Conservation (phyloP, 2,113 vertebrate genomes). For the Suricata suricatta region DNA sequence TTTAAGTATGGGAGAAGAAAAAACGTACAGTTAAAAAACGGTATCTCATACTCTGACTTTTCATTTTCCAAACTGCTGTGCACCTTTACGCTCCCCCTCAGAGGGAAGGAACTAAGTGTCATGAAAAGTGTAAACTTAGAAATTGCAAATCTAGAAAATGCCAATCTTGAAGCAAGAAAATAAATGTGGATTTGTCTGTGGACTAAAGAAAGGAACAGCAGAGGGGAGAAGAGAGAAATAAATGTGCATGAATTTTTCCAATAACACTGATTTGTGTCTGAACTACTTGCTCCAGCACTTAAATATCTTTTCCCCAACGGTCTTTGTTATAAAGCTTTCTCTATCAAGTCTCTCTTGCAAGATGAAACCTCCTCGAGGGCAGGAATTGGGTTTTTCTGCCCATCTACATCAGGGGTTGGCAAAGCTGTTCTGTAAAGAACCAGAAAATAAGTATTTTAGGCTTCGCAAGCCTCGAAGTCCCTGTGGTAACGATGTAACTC, state of each 20-base stretch:
- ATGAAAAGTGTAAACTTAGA: slow-evolving; percentile 37
- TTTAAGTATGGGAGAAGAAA: not conserved
- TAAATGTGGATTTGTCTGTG: not conserved
- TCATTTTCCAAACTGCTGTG: slow-evolving; percentile 25
- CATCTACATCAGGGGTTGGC: not conserved
- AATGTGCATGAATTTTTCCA: not conserved
- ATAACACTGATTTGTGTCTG: not conserved
- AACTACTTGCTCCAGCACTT: not conserved
- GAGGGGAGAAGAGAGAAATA: slow-evolving; percentile 6
- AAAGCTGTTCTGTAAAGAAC: not conserved
- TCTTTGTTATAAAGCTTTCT: not conserved
- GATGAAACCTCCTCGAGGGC: not conserved
- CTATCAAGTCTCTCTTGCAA: not conserved
- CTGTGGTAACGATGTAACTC: not conserved
- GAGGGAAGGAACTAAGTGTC: not conserved
- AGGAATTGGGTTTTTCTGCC: slow-evolving; percentile 16
- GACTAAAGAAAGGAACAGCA: slow-evolving; percentile 3
- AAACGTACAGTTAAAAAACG: slow-evolving; percentile 25
- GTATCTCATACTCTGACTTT: slow-evolving; percentile 7
- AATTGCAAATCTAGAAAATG: slow-evolving; percentile 8
- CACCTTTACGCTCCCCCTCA: not conserved
- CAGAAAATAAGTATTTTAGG: not conserved
- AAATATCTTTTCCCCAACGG: not conserved
- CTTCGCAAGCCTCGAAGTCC: not conserved
- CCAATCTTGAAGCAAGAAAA: slow-evolving; percentile 44